Base-by-base conservation (phyloP, 1,140 invertebrate species). In the Drosophila ercepeae region DNA sequence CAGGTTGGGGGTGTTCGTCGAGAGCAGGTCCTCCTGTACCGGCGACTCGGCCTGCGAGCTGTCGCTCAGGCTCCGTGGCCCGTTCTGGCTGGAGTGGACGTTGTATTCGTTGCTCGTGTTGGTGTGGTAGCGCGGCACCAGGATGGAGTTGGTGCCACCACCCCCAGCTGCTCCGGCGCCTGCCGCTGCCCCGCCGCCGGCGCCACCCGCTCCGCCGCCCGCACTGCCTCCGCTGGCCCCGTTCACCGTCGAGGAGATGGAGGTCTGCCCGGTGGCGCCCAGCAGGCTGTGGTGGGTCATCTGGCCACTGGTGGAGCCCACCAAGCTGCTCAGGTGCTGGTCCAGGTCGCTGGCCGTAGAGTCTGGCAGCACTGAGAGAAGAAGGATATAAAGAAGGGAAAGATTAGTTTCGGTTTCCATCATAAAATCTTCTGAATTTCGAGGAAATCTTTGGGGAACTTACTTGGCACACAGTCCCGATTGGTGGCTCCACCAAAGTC, bases 31-130 rank as follows among this genome's bases (percentile, higher is more conserved):
- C 82, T 96, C 95, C 91, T 96, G 95, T 1, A 96, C 95, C 1
- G 95, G 95, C 14, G 95, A 96, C 82, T 96, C 95, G 1, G 95
- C 95, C 60, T 96, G 95, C 9, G 95, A 96, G n/a, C 95, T 96
- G 71, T 95, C 95, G 49, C 95, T 96, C 16, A 97, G 81, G 1
- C 95, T 96, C 18, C 95, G 92, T 0, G 95, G 95, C 8, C 91
- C 91, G 48, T 91, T 91, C 57, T 91, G 90, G 68, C 90, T 91
- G 44, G 91, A 90, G 59, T 91, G 91, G 1, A 91, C 90, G 29
- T 89, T 89, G 63, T 91, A 91, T 29, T 91, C 89, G 27, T 91
- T 78, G 69, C 76, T 89, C 2, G 90, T 58, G 88, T 93, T 86
- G 92, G 93, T 84, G 6, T 91, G 90, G 50, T 94, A 94, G 1